Evolutionary conservation across 2,113 vertebrate genomes (phyloP), one percentile per base, ranked within the genome.

Genomic region (Eolophus roseicapilla): DNA sequence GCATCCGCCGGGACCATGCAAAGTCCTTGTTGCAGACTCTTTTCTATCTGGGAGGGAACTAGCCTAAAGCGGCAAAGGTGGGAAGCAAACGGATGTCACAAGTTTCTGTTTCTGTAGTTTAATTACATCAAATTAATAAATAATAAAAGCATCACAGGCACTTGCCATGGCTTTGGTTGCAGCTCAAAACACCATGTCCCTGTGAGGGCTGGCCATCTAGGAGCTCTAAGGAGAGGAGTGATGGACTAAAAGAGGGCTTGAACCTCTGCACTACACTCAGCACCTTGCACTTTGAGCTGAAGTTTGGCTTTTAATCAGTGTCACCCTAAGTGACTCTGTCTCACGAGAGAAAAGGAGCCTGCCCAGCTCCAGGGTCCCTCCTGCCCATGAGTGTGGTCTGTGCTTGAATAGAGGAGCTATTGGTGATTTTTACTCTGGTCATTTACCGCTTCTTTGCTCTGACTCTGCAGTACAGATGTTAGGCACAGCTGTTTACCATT

Each of bases 401-500:
- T n/a, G 33, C 15, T 92, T 71, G 43, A 55, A 33, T 2, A 62
- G 53, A 82, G 52, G 46, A 89, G 50, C 52, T 73, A 57, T 28
- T 3, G n/a, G 77, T 44, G 49, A 14, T 65, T 88, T 93, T 71
- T 50, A 6, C 67, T 94, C 78, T 68, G 81, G 50, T 86, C 65
- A 50, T 95, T 95, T 49, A 19, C 49, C 89, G 65, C 65, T 89
- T 64, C 13, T 25, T 37, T 35, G 4, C 70, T 49, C 23, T 0
- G 4, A 7, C 23, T 89, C 47, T 13, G 11, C 85, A 87, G 91
- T 92, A 71, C 94, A 97, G 96, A 96, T 97, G 96, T 93, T 92
- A 90, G 23, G 82, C 86, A 90, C 97, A 98, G 97, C 92, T 98
- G 97, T 90, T 97, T 86, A 62, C 78, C 69, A 67, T 83, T 94